These are phyloP conservation scores for Sinotaia quadrata DNA, from an alignment of 2,888 invertebrate species.

Conservation along the genomic window DNA sequence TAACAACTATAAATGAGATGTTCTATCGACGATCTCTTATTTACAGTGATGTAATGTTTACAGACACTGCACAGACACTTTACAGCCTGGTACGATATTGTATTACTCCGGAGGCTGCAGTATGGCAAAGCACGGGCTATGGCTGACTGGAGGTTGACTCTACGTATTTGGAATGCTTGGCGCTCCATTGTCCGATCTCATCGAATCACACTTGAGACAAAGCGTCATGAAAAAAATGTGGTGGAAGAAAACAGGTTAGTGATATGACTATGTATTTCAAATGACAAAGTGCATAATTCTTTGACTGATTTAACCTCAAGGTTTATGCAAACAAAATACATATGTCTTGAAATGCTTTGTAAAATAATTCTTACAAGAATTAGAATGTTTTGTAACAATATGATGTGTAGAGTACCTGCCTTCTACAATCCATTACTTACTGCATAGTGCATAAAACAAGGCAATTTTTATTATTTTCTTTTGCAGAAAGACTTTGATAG, in stretches of 20 bases:
- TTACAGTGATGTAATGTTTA: background rate
- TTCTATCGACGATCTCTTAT: too few relatives aligned
- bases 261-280: conserved; percentile 2
- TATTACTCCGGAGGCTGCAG: conserved; percentile 63
- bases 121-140: conserved; percentile 68
- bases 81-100: conserved; percentile 65
- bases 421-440: too few relatives aligned
- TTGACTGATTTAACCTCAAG: too few relatives aligned
- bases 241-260: conserved; percentile 61
- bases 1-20: too few relatives aligned
- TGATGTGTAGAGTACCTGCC: too few relatives aligned
- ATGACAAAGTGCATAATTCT: too few relatives aligned
- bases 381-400: too few relatives aligned
- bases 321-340: too few relatives aligned
- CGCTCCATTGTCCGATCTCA: conserved; percentile 48
- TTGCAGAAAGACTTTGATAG: conserved; percentile 58
- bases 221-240: conserved; percentile 53
- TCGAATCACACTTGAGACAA: conserved; percentile 53
- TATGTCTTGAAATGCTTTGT: too few relatives aligned
- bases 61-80: conserved; percentile 66
- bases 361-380: too few relatives aligned
- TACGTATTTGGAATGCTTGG: conserved; percentile 68
- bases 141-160: conserved; percentile 67
- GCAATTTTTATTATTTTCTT: too few relatives aligned
- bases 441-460: too few relatives aligned